Evolutionary conservation across 2,113 vertebrate species (phyloP).

Genomic region (Oreocharis arfaki): DNA sequence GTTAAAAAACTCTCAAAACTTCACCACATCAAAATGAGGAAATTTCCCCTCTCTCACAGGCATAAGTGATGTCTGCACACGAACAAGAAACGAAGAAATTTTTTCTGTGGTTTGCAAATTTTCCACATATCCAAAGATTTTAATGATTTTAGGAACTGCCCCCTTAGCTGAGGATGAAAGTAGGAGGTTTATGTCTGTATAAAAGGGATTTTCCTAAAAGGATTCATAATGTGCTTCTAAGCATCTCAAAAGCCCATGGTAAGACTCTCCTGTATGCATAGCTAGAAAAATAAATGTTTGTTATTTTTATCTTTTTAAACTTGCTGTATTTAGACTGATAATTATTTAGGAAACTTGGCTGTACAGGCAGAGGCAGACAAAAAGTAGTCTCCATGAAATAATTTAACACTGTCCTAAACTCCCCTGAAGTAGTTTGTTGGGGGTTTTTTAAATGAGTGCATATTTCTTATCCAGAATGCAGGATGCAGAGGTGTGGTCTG

Average conservation of each 20-base stretch:
- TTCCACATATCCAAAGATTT: neutral
- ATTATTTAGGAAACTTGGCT: neutral
- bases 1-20: neutral
- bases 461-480: neutral
- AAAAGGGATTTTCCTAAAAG: neutral
- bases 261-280: neutral
- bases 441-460: fast-evolving
- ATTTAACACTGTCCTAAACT: neutral
- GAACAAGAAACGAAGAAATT: neutral
- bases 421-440: neutral
- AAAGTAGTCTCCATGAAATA: neutral
- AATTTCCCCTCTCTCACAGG: neutral
- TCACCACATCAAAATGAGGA: neutral
- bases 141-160: neutral
- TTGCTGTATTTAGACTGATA: neutral
- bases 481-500: fast-evolving
- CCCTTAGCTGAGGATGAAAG: neutral
- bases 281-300: neutral
- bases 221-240: neutral
- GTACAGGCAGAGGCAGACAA: neutral
- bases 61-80: neutral
- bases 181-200: neutral
- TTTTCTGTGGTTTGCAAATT: neutral
- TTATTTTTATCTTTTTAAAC: neutral
- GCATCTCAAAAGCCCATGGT: neutral